These are phyloP conservation scores for Heliconius cydno DNA, from an alignment of 2,888 invertebrate genomes.

Conservation along the genomic window DNA sequence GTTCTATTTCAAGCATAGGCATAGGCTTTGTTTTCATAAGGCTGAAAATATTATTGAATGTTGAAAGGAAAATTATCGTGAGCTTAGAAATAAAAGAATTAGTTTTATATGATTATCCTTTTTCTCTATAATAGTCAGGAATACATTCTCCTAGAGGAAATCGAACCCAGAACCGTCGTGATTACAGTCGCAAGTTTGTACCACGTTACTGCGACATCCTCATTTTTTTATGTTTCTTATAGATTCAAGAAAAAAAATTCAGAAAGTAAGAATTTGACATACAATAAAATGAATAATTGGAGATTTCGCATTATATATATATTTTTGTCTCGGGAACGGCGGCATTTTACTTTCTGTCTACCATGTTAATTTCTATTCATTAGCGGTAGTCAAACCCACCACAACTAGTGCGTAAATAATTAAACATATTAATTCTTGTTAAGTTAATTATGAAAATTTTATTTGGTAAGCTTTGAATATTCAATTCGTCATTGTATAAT, in stretches of 20 bases:
- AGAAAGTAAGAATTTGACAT: no score
- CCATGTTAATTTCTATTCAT: neutral
- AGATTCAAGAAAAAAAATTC: no score
- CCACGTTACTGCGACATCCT: no score
- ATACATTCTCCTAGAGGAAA: no score
- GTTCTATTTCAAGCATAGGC: slow-evolving; percentile 87
- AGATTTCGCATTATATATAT: neutral
- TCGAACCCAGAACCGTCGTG: no score
- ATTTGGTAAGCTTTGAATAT: neutral
- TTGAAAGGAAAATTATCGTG: no score
- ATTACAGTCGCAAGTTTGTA: no score
- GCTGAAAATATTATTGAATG: slow-evolving; percentile 48
- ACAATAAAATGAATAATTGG: no score
- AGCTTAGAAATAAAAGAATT: no score
- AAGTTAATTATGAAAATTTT: neutral
- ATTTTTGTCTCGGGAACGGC: neutral
- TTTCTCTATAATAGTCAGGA: no score
- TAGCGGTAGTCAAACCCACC: neutral
- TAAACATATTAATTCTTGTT: slow-evolving; percentile 9
- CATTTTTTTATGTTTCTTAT: no score
- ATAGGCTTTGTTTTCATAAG: slow-evolving; percentile 57
- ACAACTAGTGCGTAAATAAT: slow-evolving; percentile 3
- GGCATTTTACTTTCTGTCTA: neutral
- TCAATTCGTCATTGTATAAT: neutral
- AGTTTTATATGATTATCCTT: no score